Conservation (phyloP, 2,113 vertebrate species). For the Macquaria ambigua region DNA sequence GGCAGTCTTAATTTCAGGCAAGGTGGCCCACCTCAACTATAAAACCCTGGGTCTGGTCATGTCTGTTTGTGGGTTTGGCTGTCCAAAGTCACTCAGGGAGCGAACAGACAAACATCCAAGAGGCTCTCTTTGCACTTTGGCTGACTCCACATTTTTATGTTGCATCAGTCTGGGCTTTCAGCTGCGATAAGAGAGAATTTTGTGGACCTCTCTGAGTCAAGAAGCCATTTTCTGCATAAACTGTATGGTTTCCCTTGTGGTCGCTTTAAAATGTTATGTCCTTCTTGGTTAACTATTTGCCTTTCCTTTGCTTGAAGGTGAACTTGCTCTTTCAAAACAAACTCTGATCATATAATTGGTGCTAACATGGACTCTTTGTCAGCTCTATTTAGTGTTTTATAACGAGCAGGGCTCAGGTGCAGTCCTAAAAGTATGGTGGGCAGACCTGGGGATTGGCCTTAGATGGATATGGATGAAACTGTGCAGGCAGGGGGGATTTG, state of each 20-base stretch:
- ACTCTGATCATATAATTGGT: neutral
- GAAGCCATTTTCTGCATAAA: neutral
- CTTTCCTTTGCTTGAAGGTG: neutral
- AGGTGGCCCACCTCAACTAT: neutral
- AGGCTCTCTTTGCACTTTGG: slow-evolving; percentile 22
- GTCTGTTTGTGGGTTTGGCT: neutral
- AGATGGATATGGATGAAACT: slow-evolving; percentile 38
- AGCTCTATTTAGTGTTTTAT: slow-evolving; percentile 7
- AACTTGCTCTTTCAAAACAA: neutral
- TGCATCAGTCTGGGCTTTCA: slow-evolving; percentile 32
- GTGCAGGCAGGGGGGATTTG: neutral
- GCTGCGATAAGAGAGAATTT: slow-evolving; percentile 12
- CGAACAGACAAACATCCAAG: neutral
- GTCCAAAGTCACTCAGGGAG: neutral
- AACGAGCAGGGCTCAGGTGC: slow-evolving; percentile 51
- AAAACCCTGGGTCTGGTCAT: neutral
- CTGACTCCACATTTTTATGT: slow-evolving; percentile 24
- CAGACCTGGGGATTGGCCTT: slow-evolving; percentile 17
- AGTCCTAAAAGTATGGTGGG: slow-evolving; percentile 12
- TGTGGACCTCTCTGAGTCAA: slow-evolving; percentile 1
- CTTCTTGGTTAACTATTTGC: neutral
- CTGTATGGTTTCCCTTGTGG: neutral
- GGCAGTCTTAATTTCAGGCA: neutral
- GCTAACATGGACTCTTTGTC: neutral
- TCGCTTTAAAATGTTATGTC: neutral